Base-by-base conservation (phyloP, 1,140 invertebrate species). In the Drosophila navojoa region DNA sequence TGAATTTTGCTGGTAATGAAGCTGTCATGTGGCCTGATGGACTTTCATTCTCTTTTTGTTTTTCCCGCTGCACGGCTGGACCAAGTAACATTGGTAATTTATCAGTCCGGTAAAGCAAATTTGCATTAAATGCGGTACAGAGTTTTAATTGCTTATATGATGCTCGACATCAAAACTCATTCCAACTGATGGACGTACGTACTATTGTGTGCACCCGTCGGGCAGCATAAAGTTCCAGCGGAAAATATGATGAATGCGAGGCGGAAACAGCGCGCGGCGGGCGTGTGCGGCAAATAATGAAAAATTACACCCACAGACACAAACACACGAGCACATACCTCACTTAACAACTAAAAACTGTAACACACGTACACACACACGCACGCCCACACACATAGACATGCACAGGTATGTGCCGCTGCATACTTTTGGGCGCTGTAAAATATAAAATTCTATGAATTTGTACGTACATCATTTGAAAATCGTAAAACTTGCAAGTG, bases 391-490 rank as follows among this genome's bases (percentile, higher is more conserved):
- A 61, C 38, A 35, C 19, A 58, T 15, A 35, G 38, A 44, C 11
- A 44, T 9, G 59, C 6, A 38, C 47, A 47, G 32, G 42, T n/a
- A 22, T 57, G 50, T 52, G 49, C 25, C 9, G 49, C 35, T 73
- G 76, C 69, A 67, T 63, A 71, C 84, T 77, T 80, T 77, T 84
- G 84, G 84, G 84, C 79, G 79, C 61, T 89, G 79, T 89, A 69
- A 84, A 89, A 89, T 89, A 89, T 89, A 89, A 89, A 89, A 89
- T 89, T 89, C 84, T 89, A 89, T 89, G 84, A 89, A 89, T 89
- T 89, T 89, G 85, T 89, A 89, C 84, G 85, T 89, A 90, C 84
- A 89, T 84, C 84, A 89, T 89, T 90, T 89, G 84, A 90, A 80
- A 89, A 89, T 89, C 84, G 84, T 89, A 89, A 89, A 89, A 89